Conservation (phyloP, 2,113 vertebrate genomes). For the human region GRCh38 chr13:71159001-71159500, state of each 20-base stretch:
- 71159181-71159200: background rate
- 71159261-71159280: background rate
- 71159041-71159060: background rate
- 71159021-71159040: background rate
- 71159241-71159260: background rate
- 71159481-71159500: conserved; percentile 10
- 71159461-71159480: background rate
- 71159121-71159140: background rate
- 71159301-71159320: background rate
- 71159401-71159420: background rate
- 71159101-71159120: background rate
- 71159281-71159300: background rate
- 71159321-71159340: background rate
- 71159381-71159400: background rate
- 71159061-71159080: background rate
- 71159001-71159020: background rate
- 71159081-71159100: background rate
- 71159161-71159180: background rate
- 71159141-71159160: background rate
- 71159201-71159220: background rate
- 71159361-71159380: background rate
- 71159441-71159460: background rate
- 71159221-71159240: background rate
- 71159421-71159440: background rate
- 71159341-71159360: background rate